phyloP scores from a whole-genome alignment of 2,113 vertebrate species.

The Aramus guarauna region DNA sequence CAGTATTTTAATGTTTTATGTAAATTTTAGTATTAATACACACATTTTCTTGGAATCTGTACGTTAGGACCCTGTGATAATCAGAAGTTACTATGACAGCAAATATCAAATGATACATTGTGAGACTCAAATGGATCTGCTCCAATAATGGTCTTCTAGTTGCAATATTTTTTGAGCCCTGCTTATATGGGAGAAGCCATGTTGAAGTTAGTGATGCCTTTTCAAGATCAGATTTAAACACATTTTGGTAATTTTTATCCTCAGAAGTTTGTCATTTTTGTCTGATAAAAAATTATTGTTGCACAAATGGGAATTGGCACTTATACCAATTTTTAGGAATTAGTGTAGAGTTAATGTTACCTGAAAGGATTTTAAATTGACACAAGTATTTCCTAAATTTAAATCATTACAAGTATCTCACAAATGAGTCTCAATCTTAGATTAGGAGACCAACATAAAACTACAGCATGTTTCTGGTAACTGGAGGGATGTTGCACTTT shows the following conservation, averaged over 20 bases:
- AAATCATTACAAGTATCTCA: background rate
- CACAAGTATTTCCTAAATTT: background rate
- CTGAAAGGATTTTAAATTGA: background rate
- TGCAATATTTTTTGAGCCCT: background rate
- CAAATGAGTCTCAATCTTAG: background rate
- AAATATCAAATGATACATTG: background rate
- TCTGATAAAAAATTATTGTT: background rate
- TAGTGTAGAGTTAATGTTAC: background rate
- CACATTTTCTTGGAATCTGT: background rate
- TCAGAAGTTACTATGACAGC: background rate
- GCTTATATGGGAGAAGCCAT: background rate
- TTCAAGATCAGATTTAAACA: background rate
- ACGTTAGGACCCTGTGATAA: background rate
- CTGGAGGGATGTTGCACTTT: background rate
- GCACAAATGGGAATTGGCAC: background rate
- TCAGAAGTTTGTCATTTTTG: background rate
- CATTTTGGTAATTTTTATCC: background rate
- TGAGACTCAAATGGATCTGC: background rate
- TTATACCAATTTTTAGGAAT: background rate
- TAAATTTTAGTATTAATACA: background rate
- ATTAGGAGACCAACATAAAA: background rate
- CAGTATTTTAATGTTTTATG: background rate
- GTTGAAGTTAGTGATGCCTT: background rate
- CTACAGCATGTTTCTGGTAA: background rate
- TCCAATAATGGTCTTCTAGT: background rate